These are phyloP conservation scores for Plutella xylostella DNA, from an alignment of 2,888 invertebrate species.

Conservation along the genomic window DNA sequence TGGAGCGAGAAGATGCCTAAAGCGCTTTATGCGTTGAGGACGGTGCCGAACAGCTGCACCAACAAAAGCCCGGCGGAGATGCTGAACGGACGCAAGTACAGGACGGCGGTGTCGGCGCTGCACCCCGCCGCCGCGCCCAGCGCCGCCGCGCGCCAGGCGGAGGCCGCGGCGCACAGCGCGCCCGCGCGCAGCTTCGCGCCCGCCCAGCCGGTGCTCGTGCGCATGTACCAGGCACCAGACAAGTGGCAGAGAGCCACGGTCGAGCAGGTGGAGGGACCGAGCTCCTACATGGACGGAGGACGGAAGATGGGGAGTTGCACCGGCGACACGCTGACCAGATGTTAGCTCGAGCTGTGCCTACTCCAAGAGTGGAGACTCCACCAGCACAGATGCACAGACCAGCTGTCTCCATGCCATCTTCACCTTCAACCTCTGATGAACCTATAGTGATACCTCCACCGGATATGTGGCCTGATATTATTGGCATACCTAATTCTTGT, in stretches of 20 bases:
- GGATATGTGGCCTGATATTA: too few relatives aligned
- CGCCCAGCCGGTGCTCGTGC: background rate
- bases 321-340: background rate
- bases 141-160: background rate
- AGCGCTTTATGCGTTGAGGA: too few relatives aligned
- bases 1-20: conserved; percentile 3
- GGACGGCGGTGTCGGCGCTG: conserved; percentile 5
- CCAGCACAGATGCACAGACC: too few relatives aligned
- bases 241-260: background rate
- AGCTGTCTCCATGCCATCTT: too few relatives aligned
- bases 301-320: background rate
- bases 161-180: background rate
- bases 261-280: background rate
- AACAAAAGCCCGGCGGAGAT: conserved; percentile 15
- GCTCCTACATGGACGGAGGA: background rate
- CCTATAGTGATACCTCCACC: too few relatives aligned
- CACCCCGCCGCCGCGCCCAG: conserved; percentile 4
- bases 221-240: background rate
- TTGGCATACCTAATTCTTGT: too few relatives aligned
- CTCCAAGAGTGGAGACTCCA: too few relatives aligned
- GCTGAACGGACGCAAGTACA: conserved; percentile 10
- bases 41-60: conserved; percentile 5
- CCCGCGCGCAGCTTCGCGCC: background rate
- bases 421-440: too few relatives aligned
- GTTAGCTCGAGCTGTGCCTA: background rate